Evolutionary conservation across 2,888 invertebrate species (phyloP).

Genomic region (Micoletzkya japonica): DNA sequence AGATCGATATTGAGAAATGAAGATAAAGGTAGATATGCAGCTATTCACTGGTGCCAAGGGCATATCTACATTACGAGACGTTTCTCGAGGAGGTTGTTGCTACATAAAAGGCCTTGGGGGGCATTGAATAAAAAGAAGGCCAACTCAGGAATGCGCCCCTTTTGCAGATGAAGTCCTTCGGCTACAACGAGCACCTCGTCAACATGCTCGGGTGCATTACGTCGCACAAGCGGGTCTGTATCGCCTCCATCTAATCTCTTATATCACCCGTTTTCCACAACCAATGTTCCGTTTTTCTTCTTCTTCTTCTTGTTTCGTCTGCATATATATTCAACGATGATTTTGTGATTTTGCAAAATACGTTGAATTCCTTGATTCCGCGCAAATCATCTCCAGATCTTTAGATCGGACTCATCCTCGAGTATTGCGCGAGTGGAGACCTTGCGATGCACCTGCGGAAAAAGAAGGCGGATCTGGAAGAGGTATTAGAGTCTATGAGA

Average conservation of each 20-base stretch:
- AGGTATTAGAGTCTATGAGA: no score
- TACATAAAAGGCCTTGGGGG: no score
- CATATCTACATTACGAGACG: no score
- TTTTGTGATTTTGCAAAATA: background rate
- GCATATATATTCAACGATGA: background rate
- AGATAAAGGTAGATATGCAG: no score
- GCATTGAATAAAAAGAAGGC: no score
- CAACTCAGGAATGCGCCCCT: no score
- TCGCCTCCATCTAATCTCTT: background rate
- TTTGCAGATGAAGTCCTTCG: conserved; percentile 50
- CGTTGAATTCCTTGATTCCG: no score
- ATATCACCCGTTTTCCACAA: background rate
- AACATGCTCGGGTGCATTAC: conserved; percentile 61
- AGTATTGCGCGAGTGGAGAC: conserved; percentile 55
- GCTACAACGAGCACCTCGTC: conserved; percentile 45
- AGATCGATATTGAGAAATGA: no score
- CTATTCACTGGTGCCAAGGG: no score
- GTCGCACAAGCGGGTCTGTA: conserved; percentile 21
- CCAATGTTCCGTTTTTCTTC: no score
- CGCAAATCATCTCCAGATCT: conserved; percentile 17
- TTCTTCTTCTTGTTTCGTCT: background rate
- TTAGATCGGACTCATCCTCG: conserved; percentile 48
- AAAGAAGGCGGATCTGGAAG: conserved; percentile 36
- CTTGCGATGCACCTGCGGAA: conserved; percentile 49
- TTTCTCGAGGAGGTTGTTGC: no score